phyloP scores from a whole-genome alignment of 2,113 vertebrate genomes.

The Pyxicephalus adspersus region DNA sequence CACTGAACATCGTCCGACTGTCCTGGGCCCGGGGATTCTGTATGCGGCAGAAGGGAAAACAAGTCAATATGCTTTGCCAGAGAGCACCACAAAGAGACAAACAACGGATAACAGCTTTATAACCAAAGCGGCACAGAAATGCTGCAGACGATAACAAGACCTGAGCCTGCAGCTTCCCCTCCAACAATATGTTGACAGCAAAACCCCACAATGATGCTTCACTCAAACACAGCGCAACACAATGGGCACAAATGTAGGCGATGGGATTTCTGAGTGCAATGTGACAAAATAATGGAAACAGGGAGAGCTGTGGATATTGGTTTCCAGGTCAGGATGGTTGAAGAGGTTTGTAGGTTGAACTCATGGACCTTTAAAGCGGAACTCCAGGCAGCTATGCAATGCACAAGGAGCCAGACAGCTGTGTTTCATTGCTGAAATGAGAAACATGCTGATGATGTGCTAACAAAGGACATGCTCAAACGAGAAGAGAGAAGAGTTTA shows the following conservation, averaged over 20 bases:
- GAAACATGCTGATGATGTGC: too few relatives aligned
- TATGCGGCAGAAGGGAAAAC: constrained; percentile 58
- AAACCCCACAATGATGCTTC: background rate
- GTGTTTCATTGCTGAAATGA: too few relatives aligned
- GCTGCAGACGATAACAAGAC: background rate
- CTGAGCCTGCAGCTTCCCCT: background rate
- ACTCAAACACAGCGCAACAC: constrained; percentile 2
- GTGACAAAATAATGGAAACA: too few relatives aligned
- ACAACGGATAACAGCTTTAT: background rate
- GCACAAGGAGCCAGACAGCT: too few relatives aligned
- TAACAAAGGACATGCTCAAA: too few relatives aligned
- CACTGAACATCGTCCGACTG: constrained; percentile 89
- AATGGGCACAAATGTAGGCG: background rate
- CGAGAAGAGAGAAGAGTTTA: too few relatives aligned
- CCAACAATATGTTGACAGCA: background rate
- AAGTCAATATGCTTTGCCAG: background rate
- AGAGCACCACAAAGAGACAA: background rate
- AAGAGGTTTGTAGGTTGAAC: too few relatives aligned
- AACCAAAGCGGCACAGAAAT: background rate
- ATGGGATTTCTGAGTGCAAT: too few relatives aligned
- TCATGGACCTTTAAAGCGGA: too few relatives aligned
- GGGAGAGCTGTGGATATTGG: too few relatives aligned
- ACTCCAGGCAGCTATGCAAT: too few relatives aligned
- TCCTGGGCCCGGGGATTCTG: constrained; percentile 95
- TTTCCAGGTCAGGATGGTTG: too few relatives aligned